A percentile compares a stretch with the other conserved stretches of the same genome.
These are phyloP conservation scores for Masticophis lateralis DNA, from an alignment of 2,797 vertebrate species.

Conservation along the genomic window DNA sequence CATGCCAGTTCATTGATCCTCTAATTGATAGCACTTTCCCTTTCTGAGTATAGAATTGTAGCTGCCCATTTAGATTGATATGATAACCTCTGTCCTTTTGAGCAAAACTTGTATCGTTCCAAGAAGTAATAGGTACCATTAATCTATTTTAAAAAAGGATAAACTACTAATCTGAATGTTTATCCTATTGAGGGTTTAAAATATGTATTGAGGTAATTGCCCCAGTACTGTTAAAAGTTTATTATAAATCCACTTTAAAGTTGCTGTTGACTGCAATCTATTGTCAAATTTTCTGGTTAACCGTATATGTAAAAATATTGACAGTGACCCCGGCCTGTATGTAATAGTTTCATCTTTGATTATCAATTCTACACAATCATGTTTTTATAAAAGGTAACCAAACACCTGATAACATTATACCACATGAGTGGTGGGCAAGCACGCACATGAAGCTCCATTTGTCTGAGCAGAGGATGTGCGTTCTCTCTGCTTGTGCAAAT, in stretches of 20 bases:
- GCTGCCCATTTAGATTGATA: neutral
- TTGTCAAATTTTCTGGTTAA: neutral
- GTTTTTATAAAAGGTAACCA: neutral
- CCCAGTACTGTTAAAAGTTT: neutral
- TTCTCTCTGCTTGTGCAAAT: no score
- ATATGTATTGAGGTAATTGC: neutral
- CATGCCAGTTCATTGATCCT: no score
- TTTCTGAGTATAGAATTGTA: neutral
- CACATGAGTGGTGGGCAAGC: no score
- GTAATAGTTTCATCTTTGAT: neutral
- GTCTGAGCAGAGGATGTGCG: no score
- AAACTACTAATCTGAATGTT: neutral
- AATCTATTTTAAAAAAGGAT: neutral
- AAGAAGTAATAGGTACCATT: neutral
- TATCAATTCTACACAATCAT: neutral
- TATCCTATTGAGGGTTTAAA: neutral
- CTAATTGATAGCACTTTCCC: neutral
- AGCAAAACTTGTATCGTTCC: neutral
- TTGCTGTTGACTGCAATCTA: neutral
- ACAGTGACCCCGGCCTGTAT: neutral
- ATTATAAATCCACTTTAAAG: neutral
- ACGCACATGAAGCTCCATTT: no score
- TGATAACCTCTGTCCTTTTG: neutral
- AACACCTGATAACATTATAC: neutral
- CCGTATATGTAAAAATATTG: neutral